A percentile compares a stretch with the other conserved stretches of the same genome.
Evolutionary conservation across 2,888 invertebrate genomes (phyloP).

Genomic region (Phyto melanocephala): DNA sequence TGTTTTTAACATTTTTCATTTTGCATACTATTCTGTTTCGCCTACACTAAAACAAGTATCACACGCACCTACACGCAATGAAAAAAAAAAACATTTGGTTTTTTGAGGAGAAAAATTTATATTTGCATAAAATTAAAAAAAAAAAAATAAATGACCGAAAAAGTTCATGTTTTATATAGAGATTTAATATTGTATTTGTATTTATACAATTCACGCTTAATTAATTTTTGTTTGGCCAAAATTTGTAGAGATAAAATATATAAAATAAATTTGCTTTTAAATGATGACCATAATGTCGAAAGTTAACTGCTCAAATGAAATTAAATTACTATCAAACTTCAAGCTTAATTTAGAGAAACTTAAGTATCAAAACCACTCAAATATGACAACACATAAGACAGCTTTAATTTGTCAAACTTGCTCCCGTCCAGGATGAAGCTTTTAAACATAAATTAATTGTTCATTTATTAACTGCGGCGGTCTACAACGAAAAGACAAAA

Average conservation of each 20-base stretch:
- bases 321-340: not conserved
- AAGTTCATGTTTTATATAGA: not conserved
- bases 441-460: not conserved
- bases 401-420: not conserved
- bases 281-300: conserved; percentile 15
- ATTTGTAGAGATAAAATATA: not conserved
- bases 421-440: too few species aligned
- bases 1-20: not conserved
- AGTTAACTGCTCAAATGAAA: conserved; percentile 20
- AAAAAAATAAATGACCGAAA: not conserved
- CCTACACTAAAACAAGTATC: not conserved
- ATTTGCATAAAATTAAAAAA: not conserved
- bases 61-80: not conserved
- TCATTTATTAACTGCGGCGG: not conserved
- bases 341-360: not conserved
- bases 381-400: too few species aligned
- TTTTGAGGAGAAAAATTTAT: conserved; percentile 12
- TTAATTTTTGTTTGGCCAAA: conserved; percentile 48
- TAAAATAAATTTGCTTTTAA: conserved; percentile 28
- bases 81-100: conserved; percentile 1
- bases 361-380: not conserved
- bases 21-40: not conserved
- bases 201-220: conserved; percentile 36
- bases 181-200: conserved; percentile 8
- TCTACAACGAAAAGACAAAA: not conserved